Evolutionary conservation across 1,140 invertebrate species (phyloP).

Genomic region (Lasioglossum baleicum): DNA sequence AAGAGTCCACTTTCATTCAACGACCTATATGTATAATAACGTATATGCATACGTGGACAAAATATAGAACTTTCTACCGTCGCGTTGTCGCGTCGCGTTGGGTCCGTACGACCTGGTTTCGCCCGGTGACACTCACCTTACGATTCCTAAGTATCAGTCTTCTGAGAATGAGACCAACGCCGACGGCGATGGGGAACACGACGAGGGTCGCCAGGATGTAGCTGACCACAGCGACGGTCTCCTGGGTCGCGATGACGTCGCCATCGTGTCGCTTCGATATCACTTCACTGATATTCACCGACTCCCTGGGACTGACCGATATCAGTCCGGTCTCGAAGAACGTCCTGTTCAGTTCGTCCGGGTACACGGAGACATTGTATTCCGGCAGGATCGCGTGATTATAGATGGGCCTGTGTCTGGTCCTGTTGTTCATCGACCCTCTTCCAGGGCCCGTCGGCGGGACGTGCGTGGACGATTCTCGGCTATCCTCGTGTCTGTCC

Average conservation of each 20-base stretch:
- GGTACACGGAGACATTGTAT: conserved; percentile 63
- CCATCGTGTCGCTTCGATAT: conserved; percentile 76
- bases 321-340: conserved; percentile 68
- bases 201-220: conserved; percentile 77
- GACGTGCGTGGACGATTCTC: conserved; percentile 17
- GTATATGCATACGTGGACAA: neutral
- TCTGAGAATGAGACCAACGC: conserved; percentile 78
- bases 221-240: conserved; percentile 77
- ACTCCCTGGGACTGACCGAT: conserved; percentile 66
- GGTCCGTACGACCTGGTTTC: neutral
- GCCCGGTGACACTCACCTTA: conserved; percentile 70
- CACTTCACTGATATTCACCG: conserved; percentile 77
- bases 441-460: conserved; percentile 28
- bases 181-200: conserved; percentile 78
- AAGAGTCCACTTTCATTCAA: conserved; percentile 26
- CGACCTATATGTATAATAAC: conserved; percentile 20
- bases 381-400: conserved; percentile 63
- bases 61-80: neutral
- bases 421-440: conserved; percentile 52
- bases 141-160: conserved; percentile 80
- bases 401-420: conserved; percentile 60
- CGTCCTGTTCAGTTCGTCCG: conserved; percentile 67
- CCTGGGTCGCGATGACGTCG: conserved; percentile 76
- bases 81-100: too few species aligned
- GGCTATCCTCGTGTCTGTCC: conserved; percentile 58